These are phyloP conservation scores for Proisotoma minuta DNA, from an alignment of 2,888 invertebrate species.

Conservation along the genomic window DNA sequence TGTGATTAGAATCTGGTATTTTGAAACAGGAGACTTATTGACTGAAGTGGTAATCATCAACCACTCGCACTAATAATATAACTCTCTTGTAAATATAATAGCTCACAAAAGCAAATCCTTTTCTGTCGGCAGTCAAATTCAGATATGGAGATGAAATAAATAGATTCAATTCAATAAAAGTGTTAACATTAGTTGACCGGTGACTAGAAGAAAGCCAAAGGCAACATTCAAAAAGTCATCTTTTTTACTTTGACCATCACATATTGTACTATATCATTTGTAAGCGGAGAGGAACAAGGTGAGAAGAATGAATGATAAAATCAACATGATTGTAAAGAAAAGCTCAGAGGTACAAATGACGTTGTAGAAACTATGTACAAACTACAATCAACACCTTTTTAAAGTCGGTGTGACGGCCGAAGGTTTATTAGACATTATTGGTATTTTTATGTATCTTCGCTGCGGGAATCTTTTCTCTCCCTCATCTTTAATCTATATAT, in stretches of 20 bases:
- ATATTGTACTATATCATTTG: too few relatives aligned
- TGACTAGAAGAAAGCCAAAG: background rate
- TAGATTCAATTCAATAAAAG: background rate
- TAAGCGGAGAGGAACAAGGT: background rate
- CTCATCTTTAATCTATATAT: too few relatives aligned
- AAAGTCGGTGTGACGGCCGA: conserved; percentile 12
- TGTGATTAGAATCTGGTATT: background rate
- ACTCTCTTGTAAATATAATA: too few relatives aligned
- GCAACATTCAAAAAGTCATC: background rate
- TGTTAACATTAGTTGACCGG: background rate
- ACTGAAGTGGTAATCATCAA: conserved; percentile 11
- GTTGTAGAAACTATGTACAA: conserved; percentile 25
- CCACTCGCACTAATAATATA: too few relatives aligned
- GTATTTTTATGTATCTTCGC: conserved; percentile 10
- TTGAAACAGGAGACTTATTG: conserved; percentile 20
- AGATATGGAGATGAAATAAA: conserved; percentile 1
- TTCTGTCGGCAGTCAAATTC: background rate
- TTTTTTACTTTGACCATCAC: too few relatives aligned
- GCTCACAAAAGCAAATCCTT: background rate
- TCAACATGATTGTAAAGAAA: conserved; percentile 18
- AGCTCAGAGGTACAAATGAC: conserved; percentile 25
- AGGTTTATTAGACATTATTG: conserved; percentile 11
- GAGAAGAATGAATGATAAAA: conserved; percentile 19
- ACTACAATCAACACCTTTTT: conserved; percentile 41
- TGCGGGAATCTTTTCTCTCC: too few relatives aligned